These are phyloP conservation scores for Papilio elwesi DNA, from an alignment of 2,888 invertebrate species.

Conservation along the genomic window DNA sequence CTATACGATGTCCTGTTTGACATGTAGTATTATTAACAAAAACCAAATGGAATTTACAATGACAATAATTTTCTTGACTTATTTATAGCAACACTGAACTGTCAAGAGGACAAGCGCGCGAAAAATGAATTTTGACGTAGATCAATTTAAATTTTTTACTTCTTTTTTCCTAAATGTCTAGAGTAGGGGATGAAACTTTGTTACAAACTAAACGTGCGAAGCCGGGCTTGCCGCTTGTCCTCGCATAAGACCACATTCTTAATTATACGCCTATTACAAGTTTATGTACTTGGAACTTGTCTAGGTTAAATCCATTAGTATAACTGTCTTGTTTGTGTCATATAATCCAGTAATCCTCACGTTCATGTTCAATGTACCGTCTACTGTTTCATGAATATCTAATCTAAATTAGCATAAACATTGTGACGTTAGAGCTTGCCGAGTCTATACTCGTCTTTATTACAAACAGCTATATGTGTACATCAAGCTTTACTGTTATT, in stretches of 20 bases:
- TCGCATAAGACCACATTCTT: too few species aligned
- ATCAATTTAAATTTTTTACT: too few species aligned
- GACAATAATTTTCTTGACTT: neutral
- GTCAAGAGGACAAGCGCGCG: too few species aligned
- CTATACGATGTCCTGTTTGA: neutral
- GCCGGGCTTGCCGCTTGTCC: too few species aligned
- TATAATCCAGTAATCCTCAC: constrained; percentile 30
- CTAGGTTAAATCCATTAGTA: constrained; percentile 1
- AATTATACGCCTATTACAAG: too few species aligned
- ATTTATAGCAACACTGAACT: neutral
- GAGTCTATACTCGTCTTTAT: neutral
- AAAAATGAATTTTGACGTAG: too few species aligned
- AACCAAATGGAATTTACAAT: neutral
- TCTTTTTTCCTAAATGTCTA: too few species aligned
- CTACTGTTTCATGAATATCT: constrained; percentile 30
- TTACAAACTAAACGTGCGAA: too few species aligned
- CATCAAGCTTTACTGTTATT: constrained; percentile 23
- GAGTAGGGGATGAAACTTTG: too few species aligned
- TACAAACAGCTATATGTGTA: constrained; percentile 1
- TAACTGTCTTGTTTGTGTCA: neutral
- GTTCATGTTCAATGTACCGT: neutral
- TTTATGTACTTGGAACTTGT: neutral
- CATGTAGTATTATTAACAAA: neutral
- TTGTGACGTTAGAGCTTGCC: neutral
- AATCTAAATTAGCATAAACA: constrained; percentile 29